Percentiles rank a stretch among this genome's conserved stretches.
Evolutionary conservation across 2,888 invertebrate species (phyloP).

Genomic region (Labia minor): DNA sequence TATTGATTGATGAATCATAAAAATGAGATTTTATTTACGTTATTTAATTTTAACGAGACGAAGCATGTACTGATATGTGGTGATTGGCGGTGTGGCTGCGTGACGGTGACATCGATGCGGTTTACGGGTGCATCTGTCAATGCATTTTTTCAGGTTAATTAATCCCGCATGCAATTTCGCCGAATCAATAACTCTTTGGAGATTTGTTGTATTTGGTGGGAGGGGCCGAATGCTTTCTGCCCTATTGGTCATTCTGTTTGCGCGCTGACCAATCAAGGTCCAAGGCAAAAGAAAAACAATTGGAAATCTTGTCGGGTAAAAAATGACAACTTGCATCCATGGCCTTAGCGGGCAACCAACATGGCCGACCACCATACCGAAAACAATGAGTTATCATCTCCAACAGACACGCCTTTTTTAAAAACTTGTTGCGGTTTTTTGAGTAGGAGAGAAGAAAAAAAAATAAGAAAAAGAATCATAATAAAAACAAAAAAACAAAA

Average conservation of each 20-base stretch:
- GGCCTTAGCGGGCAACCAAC: background rate
- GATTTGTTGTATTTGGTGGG: constrained; percentile 1
- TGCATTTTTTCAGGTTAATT: background rate
- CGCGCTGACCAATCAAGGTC: constrained; percentile 13
- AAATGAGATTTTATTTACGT: no score
- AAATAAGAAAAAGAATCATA: no score
- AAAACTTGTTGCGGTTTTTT: constrained; percentile 13
- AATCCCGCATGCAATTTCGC: background rate
- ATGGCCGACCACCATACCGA: constrained; percentile 1
- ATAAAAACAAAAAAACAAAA: no score
- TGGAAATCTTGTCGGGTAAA: constrained; percentile 13
- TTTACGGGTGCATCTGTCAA: no score
- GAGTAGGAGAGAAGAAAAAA: no score
- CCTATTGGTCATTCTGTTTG: constrained; percentile 1
- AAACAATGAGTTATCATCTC: constrained; percentile 1
- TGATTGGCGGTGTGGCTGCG: no score
- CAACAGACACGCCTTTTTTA: background rate
- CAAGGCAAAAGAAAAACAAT: constrained; percentile 7
- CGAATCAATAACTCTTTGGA: background rate
- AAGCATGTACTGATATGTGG: no score
- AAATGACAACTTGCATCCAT: constrained; percentile 13
- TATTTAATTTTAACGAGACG: no score
- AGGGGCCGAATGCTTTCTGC: constrained; percentile 7
- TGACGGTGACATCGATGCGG: no score
- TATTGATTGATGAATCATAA: no score